Percentiles rank a stretch among this genome's conserved stretches.
These are phyloP conservation scores for Mactra quadrangularis DNA, from an alignment of 1,140 invertebrate genomes.

Conservation along the genomic window DNA sequence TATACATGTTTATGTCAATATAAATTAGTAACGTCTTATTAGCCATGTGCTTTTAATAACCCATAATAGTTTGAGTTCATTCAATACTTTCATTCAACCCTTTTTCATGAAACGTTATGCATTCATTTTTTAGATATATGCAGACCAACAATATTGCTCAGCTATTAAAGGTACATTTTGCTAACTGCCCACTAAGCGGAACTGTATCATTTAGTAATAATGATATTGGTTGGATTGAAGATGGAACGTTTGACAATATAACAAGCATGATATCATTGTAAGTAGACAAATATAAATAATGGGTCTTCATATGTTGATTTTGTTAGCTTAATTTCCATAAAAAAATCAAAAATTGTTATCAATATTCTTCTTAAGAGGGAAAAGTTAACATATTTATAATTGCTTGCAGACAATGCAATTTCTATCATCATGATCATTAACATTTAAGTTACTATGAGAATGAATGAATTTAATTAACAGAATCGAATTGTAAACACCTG, in stretches of 20 bases:
- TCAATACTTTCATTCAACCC: too few species aligned
- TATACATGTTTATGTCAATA: too few species aligned
- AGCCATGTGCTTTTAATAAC: too few species aligned
- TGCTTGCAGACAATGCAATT: too few species aligned
- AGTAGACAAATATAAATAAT: background rate
- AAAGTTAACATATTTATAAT: too few species aligned
- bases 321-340: background rate
- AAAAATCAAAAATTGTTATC: background rate
- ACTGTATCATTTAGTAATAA: background rate
- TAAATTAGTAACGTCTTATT: too few species aligned
- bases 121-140: constrained; percentile 4
- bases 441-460: too few species aligned
- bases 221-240: constrained; percentile 58
- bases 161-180: constrained; percentile 19
- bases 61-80: too few species aligned
- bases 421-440: too few species aligned
- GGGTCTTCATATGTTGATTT: background rate
- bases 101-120: too few species aligned
- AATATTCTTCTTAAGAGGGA: background rate
- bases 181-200: background rate
- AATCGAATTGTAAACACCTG: too few species aligned
- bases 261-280: constrained; percentile 2
- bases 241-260: constrained; percentile 38
- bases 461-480: too few species aligned
- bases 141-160: constrained; percentile 35